Conservation (phyloP, 2,113 vertebrate species). For the Sebastes fasciatus region DNA sequence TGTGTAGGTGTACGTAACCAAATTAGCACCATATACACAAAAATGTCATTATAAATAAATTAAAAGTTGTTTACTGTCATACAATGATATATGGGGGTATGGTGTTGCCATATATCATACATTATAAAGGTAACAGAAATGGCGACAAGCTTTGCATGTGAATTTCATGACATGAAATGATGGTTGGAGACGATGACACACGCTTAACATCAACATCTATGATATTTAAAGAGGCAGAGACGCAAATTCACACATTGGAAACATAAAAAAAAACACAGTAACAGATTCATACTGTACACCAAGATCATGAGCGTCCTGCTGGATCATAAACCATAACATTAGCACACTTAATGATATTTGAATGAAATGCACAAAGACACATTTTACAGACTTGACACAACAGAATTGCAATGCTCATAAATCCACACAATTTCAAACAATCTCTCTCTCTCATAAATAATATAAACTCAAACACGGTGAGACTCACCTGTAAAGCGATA, state of each 20-base stretch:
- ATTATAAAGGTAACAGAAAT: constrained; percentile 53
- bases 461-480: constrained; percentile 8
- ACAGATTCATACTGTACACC: constrained; percentile 74
- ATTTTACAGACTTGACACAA: constrained; percentile 35
- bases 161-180: constrained; percentile 58
- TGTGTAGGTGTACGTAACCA: constrained; percentile 20
- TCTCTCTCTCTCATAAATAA: constrained; percentile 9
- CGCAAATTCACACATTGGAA: constrained; percentile 26
- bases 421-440: constrained; percentile 28
- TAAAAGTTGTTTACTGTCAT: constrained; percentile 46
- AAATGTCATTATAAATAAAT: constrained; percentile 39
- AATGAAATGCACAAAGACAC: constrained; percentile 64
- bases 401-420: constrained; percentile 11
- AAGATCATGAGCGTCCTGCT: constrained; percentile 76
- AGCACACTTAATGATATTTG: constrained; percentile 63
- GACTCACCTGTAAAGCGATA: constrained; percentile 96
- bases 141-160: constrained; percentile 62
- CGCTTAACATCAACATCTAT: constrained; percentile 75
- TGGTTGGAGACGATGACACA: constrained; percentile 53
- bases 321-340: constrained; percentile 78
- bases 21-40: constrained; percentile 31
- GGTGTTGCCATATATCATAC: constrained; percentile 67
- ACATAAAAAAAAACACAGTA: constrained; percentile 56
- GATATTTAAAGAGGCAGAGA: constrained; percentile 38
- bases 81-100: constrained; percentile 61